Percentiles rank a stretch among this genome's conserved stretches.
Evolutionary conservation across 2,113 vertebrate genomes (phyloP).

Genomic region (Donacobius atricapilla): DNA sequence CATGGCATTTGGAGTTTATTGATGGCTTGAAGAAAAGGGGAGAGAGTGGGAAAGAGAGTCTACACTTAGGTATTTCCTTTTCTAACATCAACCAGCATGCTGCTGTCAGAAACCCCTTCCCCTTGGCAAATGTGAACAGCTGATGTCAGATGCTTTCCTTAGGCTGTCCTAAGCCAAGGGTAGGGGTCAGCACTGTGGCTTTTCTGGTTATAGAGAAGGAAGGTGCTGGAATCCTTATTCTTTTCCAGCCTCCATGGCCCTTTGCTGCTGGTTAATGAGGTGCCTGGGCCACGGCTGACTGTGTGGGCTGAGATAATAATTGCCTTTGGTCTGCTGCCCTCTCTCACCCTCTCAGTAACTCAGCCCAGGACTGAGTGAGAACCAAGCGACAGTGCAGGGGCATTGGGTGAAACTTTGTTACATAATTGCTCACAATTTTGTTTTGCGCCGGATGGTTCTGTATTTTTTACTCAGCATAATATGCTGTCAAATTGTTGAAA

Average conservation of each 20-base stretch:
- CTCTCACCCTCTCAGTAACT: not conserved
- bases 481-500: not conserved
- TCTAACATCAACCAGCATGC: not conserved
- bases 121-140: not conserved
- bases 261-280: not conserved
- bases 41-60: not conserved
- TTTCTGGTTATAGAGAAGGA: not conserved
- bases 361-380: not conserved
- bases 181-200: accelerated
- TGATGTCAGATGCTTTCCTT: not conserved
- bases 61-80: no score
- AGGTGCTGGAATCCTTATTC: not conserved
- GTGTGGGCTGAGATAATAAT: not conserved
- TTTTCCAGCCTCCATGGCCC: not conserved
- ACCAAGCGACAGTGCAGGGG: accelerated
- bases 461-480: not conserved
- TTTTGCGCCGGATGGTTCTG: not conserved
- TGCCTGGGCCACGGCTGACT: not conserved
- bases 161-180: not conserved
- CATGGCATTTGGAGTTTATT: not conserved
- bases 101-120: not conserved
- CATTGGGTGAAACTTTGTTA: not conserved
- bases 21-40: not conserved
- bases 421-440: not conserved
- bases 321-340: not conserved